These are phyloP conservation scores for Sphaeramia orbicularis DNA, from an alignment of 2,797 vertebrate species.

Conservation along the genomic window DNA sequence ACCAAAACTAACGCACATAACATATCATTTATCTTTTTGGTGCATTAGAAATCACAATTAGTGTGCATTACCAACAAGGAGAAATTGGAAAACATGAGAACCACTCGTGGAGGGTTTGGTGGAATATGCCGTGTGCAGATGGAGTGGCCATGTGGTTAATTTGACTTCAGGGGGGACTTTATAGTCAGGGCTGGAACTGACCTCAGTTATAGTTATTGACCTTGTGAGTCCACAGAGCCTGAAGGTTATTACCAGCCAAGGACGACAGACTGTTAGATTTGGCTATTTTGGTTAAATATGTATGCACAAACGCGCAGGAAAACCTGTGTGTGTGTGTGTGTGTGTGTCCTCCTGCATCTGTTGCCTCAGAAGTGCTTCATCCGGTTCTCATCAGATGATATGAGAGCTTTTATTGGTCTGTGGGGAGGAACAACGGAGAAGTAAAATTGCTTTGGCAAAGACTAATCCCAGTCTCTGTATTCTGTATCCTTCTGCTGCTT, in stretches of 20 bases:
- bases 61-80: no score
- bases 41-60: no score
- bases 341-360: background rate
- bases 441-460: constrained; percentile 41
- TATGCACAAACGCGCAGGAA: constrained; percentile 29
- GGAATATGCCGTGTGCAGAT: constrained; percentile 3
- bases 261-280: constrained; percentile 28
- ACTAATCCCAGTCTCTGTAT: no score
- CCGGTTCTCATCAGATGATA: constrained; percentile 13
- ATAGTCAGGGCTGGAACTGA: constrained; percentile 15
- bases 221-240: constrained; percentile 23
- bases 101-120: no score
- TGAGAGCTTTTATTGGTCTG: constrained; percentile 33
- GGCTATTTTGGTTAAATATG: constrained; percentile 44
- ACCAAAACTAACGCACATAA: no score
- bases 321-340: constrained; percentile 18
- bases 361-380: constrained; percentile 23
- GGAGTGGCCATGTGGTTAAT: constrained; percentile 17
- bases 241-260: constrained; percentile 20
- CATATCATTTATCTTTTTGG: no score
- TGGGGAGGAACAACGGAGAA: constrained; percentile 30
- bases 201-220: constrained; percentile 34
- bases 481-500: no score
- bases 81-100: no score
- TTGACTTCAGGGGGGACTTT: constrained; percentile 9